Evolutionary conservation across 2,113 vertebrate species (phyloP).

Genomic region (Otis tarda): DNA sequence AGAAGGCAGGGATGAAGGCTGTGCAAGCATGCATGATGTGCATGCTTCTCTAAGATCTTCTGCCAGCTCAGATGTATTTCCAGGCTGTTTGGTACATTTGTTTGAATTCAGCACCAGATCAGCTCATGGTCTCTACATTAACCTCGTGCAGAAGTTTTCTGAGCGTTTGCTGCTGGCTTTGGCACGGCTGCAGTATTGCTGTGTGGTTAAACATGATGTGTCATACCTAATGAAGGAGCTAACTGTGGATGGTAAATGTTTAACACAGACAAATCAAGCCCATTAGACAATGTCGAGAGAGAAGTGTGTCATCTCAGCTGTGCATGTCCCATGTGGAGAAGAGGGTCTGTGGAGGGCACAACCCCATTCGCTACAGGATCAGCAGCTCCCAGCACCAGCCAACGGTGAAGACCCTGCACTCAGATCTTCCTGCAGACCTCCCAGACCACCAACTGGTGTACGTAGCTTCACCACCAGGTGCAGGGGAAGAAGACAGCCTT

Average conservation of each 20-base stretch:
- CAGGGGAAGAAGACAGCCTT: neutral
- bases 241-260: neutral
- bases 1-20: neutral
- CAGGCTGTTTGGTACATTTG: neutral
- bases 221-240: conserved; percentile 1
- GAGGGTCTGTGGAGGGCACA: neutral
- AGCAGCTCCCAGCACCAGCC: neutral
- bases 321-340: neutral
- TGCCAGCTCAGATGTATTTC: neutral
- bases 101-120: neutral
- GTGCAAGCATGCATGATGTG: neutral
- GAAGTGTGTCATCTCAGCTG: neutral
- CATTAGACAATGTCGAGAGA: neutral
- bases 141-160: neutral
- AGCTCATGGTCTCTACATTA: neutral
- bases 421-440: neutral
- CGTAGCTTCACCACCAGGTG: neutral
- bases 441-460: neutral
- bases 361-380: rapidly evolving
- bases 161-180: neutral
- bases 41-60: neutral
- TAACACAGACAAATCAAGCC: neutral
- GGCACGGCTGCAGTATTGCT: neutral
- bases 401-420: neutral
- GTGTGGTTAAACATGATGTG: neutral